Evolutionary conservation across 2,888 invertebrate species (phyloP), one percentile per base, ranked within the genome.

Genomic region (Mesorhabditis spiculigera): DNA sequence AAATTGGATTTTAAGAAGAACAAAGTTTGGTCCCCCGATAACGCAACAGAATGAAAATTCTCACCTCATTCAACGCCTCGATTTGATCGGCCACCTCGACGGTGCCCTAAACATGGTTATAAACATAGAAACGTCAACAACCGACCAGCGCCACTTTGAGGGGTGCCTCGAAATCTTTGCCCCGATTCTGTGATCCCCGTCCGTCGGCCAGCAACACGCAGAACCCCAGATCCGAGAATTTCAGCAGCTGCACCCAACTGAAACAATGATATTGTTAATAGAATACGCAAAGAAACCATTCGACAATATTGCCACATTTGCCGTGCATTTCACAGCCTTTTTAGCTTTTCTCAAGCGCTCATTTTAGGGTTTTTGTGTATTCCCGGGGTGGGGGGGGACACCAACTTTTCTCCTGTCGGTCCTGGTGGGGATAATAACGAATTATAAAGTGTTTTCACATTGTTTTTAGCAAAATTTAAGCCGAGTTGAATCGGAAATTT

Each of bases 131-230:
- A 50, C 8, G 67, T 58, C 5, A 63, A 42, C 45, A 65, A 45
- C 63, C 28, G 41, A 68, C 44, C 92, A 98, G 92, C 86, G 92
- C 91, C 69, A 92, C 91, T 82, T 92, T 90, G 74, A 98, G 91
- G 85, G 94, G 92, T 69, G 92, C 91, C 88, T 97, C 97, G 89
- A 97, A 98, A 42, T 91, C 89, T 5, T 93, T 89, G 13, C 97
- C 98, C 65, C 98, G 89, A 87, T 96, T 93, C 79, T 93, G 91
- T 0, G 96, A 96, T 0, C 98, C 98, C 66, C 97, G 89, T 0
- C 95, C 94, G 88, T 98, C 98, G 43, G 97, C 92, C 41, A 93
- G 91, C 44, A 98, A 91, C 0, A 98, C 96, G 86, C 93, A 94
- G 88, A 95, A 98, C 0, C 97, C 98, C 77, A 95, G 91, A 28